phyloP scores from a whole-genome alignment of 2,797 vertebrate species.

The Sebastolobus alascanus region DNA sequence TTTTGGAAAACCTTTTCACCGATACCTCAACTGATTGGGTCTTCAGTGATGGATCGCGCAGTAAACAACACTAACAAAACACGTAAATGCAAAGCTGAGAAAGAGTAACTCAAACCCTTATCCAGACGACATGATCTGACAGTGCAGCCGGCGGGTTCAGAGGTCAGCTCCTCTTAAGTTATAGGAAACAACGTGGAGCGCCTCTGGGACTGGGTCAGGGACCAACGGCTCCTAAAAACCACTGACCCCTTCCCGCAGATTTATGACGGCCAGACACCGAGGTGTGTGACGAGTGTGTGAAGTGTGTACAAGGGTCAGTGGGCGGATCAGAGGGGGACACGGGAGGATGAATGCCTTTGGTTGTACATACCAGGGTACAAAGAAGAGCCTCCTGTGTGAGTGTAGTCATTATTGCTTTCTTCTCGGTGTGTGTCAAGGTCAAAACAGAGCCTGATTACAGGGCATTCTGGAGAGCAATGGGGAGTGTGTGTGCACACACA shows the following conservation, averaged over 20 bases:
- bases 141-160: slow-evolving; percentile 18
- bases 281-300: slow-evolving; percentile 75
- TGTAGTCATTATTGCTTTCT: slow-evolving; percentile 80
- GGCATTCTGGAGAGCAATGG: slow-evolving; percentile 69
- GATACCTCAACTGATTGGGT: neutral
- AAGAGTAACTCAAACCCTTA: neutral
- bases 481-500: slow-evolving; percentile 56
- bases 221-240: slow-evolving; percentile 65
- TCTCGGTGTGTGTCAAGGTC: slow-evolving; percentile 85
- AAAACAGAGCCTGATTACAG: slow-evolving; percentile 85
- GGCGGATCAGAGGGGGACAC: slow-evolving; percentile 59
- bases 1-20: neutral
- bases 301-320: slow-evolving; percentile 80
- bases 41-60: neutral
- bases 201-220: slow-evolving; percentile 54
- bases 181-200: slow-evolving; percentile 41
- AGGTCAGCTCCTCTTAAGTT: slow-evolving; percentile 32
- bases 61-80: slow-evolving; percentile 7
- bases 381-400: slow-evolving; percentile 75
- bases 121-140: slow-evolving; percentile 13
- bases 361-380: slow-evolving; percentile 76
- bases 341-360: slow-evolving; percentile 71
- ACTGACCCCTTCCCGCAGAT: slow-evolving; percentile 62
- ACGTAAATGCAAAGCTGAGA: neutral
- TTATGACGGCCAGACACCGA: slow-evolving; percentile 67